Conservation (phyloP, 2,113 vertebrate species). For the Psettodes erumei region DNA sequence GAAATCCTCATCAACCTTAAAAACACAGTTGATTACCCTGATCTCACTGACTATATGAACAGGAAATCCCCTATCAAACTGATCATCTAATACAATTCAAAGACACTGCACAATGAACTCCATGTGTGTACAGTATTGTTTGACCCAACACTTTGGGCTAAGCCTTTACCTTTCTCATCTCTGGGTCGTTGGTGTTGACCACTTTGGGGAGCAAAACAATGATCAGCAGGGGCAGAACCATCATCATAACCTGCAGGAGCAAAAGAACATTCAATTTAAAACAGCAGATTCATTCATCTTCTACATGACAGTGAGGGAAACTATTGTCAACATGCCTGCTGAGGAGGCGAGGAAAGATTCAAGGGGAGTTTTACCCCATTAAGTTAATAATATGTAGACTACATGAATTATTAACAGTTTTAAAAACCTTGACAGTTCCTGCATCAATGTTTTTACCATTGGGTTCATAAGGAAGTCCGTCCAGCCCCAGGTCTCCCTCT, state of each 20-base stretch:
- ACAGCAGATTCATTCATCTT: background rate
- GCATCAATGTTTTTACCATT: conserved; percentile 87
- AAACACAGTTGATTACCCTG: background rate
- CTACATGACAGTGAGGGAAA: background rate
- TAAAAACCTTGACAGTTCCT: too few species aligned
- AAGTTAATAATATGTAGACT: background rate
- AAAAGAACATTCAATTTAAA: background rate
- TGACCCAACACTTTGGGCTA: background rate
- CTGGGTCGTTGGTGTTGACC: conserved; percentile 98
- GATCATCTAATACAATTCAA: background rate
- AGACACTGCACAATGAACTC: background rate
- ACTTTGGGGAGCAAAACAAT: conserved; percentile 98
- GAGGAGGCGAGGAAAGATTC: background rate
- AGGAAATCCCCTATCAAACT: too few species aligned
- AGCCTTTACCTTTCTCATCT: conserved; percentile 94
- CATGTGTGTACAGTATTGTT: background rate
- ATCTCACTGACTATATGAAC: too few species aligned
- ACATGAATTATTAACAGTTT: background rate
- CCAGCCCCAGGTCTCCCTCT: conserved; percentile 99
- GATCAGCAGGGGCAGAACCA: conserved; percentile 97
- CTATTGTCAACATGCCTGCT: background rate
- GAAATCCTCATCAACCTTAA: background rate
- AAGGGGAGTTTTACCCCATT: too few species aligned
- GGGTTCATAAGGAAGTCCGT: conserved; percentile 99
- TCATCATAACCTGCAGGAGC: conserved; percentile 95